These are phyloP conservation scores for Cladorhizidae sp. DNA, from an alignment of 37 sponge, comb jelly and placozoan genomes.

Conservation along the genomic window DNA sequence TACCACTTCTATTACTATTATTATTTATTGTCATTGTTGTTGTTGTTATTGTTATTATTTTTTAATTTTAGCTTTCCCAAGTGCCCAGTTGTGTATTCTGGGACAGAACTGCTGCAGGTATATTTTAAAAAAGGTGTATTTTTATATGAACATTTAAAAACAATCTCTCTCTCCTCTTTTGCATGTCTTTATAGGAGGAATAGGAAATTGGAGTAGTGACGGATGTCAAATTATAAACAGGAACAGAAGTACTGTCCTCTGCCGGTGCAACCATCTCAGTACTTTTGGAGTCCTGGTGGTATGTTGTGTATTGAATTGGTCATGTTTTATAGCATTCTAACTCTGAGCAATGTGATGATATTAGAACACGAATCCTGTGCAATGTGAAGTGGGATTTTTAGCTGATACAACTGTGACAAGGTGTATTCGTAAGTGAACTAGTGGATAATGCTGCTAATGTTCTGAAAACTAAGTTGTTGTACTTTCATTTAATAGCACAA, in stretches of 20 bases:
- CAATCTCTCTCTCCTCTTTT: neutral
- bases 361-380: slow-evolving; percentile 26
- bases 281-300: slow-evolving; percentile 46
- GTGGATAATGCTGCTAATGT: neutral
- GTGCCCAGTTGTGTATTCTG: slow-evolving; percentile 20
- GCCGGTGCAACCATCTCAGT: slow-evolving; percentile 35
- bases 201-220: slow-evolving; percentile 15
- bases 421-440: slow-evolving; percentile 11
- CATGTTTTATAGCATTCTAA: too few relatives aligned
- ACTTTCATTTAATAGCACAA: neutral
- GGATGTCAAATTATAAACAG: slow-evolving; percentile 10
- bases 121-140: neutral
- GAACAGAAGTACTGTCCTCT: neutral
- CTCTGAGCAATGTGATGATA: neutral
- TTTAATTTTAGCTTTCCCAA: neutral
- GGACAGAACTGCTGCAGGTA: slow-evolving; percentile 27
- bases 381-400: slow-evolving; percentile 19
- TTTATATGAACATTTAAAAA: neutral
- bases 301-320: neutral
- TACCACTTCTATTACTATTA: too few relatives aligned
- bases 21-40: too few relatives aligned
- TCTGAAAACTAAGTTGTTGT: neutral
- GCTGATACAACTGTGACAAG: neutral
- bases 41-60: too few relatives aligned
- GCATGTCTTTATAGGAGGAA: slow-evolving; percentile 20